Evolutionary conservation across 2,797 vertebrate genomes (phyloP), one percentile per base, ranked within the genome.

Genomic region (Spea hammondii): DNA sequence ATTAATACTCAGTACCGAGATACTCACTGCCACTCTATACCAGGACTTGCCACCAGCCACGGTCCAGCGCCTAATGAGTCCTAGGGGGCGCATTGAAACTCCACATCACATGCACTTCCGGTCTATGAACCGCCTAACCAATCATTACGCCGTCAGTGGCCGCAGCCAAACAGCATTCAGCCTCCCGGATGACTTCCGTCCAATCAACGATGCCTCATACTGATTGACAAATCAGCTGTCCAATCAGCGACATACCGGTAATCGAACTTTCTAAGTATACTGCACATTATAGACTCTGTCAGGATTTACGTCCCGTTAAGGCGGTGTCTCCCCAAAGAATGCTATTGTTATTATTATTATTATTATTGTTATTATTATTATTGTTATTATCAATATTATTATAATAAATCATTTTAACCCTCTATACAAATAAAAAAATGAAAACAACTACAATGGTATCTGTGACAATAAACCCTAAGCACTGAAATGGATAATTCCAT

Each of bases 81-180:
- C 44, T 13, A 49, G 8, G 64, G 76, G 46, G 70, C 60, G 53
- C 70, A 49, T 66, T 46, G 17, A 64, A 65, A 59, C 44, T 47
- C 65, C 44, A 70, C 57, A n/a, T 68, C 67, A 10, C 55, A 6
- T 17, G 45, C 46, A 68, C 70, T 74, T 79, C 70, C 77, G 17
- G 54, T 65, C 53, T 79, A 9, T n/a, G 44, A 55, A 10, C 14
- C 2, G 4, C 4, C 3, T 13, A 32, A 11, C 77, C 77, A 79
- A 79, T 60, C 65, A 13, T 1, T 5, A 4, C 6, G 4, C 17
- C 4, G n/a, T 12, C 11, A 14, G 8, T 4, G 5, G 0, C 1
- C 4, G 3, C 45, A 44, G 1, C 69, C 69, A 78, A 72, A 47
- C 69, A 57, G 8, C 0, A 8, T 6, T 12, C 5, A 32, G 11